Conservation (phyloP, 2,888 invertebrate species). For the Ischnus inquisitorius region DNA sequence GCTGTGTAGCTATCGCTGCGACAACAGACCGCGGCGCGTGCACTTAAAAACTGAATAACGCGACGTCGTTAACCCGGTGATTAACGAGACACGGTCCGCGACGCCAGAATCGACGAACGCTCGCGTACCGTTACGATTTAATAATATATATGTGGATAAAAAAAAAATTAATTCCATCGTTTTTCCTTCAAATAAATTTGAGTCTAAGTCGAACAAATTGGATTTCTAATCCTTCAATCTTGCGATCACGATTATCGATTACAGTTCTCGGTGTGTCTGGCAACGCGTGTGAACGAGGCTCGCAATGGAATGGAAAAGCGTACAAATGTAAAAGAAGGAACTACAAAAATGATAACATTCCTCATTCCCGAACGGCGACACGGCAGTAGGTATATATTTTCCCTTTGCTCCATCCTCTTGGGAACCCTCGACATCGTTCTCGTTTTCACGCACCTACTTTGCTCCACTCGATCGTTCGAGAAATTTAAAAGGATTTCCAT, state of each 20-base stretch:
- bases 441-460: conserved; percentile 10
- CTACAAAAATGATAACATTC: conserved; percentile 25
- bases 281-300: conserved; percentile 32
- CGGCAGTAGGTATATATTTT: conserved; percentile 7
- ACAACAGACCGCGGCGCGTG: conserved; percentile 61
- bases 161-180: conserved; percentile 1
- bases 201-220: conserved; percentile 49
- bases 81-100: conserved; percentile 71
- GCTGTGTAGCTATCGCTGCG: conserved; percentile 22
- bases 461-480: conserved; percentile 32
- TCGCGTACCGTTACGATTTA: conserved; percentile 1
- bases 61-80: conserved; percentile 75
- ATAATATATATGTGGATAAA: conserved; percentile 2
- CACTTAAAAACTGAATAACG: conserved; percentile 70
- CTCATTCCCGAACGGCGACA: conserved; percentile 2
- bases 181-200: neutral
- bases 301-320: neutral
- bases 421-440: conserved; percentile 17
- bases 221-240: conserved; percentile 57
- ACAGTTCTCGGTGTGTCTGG: conserved; percentile 22
- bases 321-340: neutral
- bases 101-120: conserved; percentile 39
- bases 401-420: conserved; percentile 33
- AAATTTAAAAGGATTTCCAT: conserved; percentile 74
- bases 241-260: conserved; percentile 53